Conservation (phyloP, 2,888 invertebrate genomes). For the Oligia latruncula region DNA sequence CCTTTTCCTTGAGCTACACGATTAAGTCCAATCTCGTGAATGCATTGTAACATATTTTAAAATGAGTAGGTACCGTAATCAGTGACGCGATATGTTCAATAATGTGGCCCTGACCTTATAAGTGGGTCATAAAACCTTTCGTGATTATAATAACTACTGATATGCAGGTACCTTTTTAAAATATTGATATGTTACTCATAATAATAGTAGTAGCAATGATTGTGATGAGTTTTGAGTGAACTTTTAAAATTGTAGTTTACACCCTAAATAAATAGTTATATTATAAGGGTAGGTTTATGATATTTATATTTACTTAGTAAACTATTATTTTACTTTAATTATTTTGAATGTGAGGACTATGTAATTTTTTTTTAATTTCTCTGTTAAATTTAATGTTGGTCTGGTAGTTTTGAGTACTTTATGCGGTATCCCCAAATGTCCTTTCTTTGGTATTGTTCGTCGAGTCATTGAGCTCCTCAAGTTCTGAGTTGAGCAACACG, state of each 20-base stretch:
- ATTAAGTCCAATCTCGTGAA: constrained; percentile 40
- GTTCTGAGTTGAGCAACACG: too few relatives aligned
- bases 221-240: background rate
- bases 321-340: too few relatives aligned
- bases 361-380: too few relatives aligned
- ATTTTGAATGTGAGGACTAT: too few relatives aligned
- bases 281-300: too few relatives aligned
- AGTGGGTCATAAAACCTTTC: constrained; percentile 70
- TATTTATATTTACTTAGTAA: too few relatives aligned
- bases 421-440: too few relatives aligned
- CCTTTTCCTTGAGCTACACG: constrained; percentile 8
- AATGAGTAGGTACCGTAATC: constrained; percentile 66
- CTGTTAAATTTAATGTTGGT: too few relatives aligned
- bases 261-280: background rate
- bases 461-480: too few relatives aligned
- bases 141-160: background rate
- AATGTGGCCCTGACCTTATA: constrained; percentile 84
- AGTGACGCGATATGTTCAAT: constrained; percentile 76
- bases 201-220: background rate
- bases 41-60: constrained; percentile 54
- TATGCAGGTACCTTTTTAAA: background rate
- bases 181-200: background rate
- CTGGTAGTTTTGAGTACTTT: too few relatives aligned
- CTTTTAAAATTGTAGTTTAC: background rate
- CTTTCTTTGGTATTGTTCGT: too few relatives aligned